phyloP scores from a whole-genome alignment of 2,113 vertebrate species.

The Peromyscus polionotus region DNA sequence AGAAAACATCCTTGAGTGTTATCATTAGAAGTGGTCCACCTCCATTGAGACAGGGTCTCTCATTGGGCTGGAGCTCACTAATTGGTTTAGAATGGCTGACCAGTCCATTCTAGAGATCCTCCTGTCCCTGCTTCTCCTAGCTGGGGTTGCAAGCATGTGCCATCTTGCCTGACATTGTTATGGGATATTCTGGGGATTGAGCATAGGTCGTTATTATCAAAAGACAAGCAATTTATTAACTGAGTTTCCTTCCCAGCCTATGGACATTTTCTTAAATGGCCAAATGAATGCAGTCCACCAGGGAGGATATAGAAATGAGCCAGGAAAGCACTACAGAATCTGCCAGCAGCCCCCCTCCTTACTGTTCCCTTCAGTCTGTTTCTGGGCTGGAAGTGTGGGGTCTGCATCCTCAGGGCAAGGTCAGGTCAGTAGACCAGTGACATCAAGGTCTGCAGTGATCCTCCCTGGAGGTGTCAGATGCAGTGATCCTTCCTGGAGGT shows the following conservation, averaged over 20 bases:
- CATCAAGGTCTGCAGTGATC: rapidly evolving
- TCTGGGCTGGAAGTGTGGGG: not conserved
- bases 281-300: not conserved
- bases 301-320: not conserved
- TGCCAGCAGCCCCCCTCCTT: no score
- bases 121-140: not conserved
- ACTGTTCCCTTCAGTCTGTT: not conserved
- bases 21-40: not conserved
- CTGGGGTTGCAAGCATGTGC: not conserved
- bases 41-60: not conserved
- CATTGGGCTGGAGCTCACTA: not conserved
- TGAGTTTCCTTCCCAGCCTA: not conserved
- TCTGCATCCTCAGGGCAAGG: not conserved
- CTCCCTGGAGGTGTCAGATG: not conserved
- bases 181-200: not conserved
- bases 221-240: no score
- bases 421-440: no score
- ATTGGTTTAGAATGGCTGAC: not conserved
- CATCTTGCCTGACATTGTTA: not conserved
- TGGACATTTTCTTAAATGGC: not conserved
- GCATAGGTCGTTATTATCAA: not conserved
- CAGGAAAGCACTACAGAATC: not conserved
- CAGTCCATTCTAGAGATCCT: no score
- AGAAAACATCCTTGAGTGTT: not conserved
- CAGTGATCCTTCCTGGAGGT: no score